Evolutionary conservation across 1,140 invertebrate genomes (phyloP).

Genomic region (Pinna nobilis): DNA sequence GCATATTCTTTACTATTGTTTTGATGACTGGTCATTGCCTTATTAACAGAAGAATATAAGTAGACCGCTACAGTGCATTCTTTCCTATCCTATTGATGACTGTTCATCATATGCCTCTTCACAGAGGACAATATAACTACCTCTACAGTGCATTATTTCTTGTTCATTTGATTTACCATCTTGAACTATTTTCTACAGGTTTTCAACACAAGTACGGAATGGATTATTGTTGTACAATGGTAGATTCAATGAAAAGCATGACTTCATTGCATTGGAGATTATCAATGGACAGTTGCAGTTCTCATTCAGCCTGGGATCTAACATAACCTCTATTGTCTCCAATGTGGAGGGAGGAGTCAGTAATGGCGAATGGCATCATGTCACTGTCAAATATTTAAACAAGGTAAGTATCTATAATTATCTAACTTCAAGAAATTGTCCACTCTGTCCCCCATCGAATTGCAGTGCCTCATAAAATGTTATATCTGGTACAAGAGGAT

Average conservation of each 20-base stretch:
- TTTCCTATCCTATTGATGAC: too few relatives aligned
- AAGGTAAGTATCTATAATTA: conserved; percentile 77
- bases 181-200: conserved; percentile 80
- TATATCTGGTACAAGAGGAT: too few relatives aligned
- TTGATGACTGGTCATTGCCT: too few relatives aligned
- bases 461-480: too few relatives aligned
- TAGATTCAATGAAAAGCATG: conserved; percentile 94
- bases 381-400: conserved; percentile 91
- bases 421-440: neutral
- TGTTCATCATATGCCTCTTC: too few relatives aligned
- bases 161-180: too few relatives aligned
- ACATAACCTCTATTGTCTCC: conserved; percentile 80
- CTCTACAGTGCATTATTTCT: too few relatives aligned
- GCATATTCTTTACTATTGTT: too few relatives aligned
- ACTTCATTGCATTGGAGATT: conserved; percentile 94
- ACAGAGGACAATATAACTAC: too few relatives aligned
- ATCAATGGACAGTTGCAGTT: conserved; percentile 86
- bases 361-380: conserved; percentile 96
- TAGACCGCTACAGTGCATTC: too few relatives aligned
- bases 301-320: conserved; percentile 91
- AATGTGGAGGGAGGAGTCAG: conserved; percentile 84
- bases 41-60: too few relatives aligned
- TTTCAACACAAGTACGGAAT: conserved; percentile 89
- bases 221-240: conserved; percentile 96
- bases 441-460: too few relatives aligned